These are phyloP conservation scores for Lasioglossum villosulum DNA, from an alignment of 2,888 invertebrate species.

Conservation along the genomic window DNA sequence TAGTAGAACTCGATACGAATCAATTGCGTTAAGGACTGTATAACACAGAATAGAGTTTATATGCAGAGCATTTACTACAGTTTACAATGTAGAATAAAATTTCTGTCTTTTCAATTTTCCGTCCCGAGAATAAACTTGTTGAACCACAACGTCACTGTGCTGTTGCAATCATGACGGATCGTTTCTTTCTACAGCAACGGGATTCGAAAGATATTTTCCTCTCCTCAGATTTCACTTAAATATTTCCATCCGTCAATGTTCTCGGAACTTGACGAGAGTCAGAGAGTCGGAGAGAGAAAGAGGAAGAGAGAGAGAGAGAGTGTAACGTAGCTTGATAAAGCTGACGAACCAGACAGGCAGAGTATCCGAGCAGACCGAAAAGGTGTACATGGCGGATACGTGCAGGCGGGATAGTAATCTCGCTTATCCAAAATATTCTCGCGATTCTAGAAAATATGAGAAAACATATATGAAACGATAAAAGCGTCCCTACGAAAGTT, in stretches of 20 bases:
- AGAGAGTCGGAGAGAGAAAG: too few species aligned
- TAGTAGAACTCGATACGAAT: too few species aligned
- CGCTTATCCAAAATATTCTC: neutral
- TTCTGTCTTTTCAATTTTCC: neutral
- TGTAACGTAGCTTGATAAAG: neutral
- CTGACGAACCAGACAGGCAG: neutral
- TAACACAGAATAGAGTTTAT: neutral
- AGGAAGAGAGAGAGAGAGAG: neutral
- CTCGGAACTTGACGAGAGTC: neutral
- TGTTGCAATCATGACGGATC: neutral
- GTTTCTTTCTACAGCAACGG: neutral
- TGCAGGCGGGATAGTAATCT: conserved; percentile 6
- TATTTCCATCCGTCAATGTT: neutral
- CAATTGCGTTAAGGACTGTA: neutral
- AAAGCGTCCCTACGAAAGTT: neutral
- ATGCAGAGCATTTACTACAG: neutral
- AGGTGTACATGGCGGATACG: neutral
- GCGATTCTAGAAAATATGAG: conserved; percentile 5
- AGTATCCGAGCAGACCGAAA: neutral
- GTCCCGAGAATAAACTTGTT: neutral
- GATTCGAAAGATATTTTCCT: neutral
- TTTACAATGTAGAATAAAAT: neutral
- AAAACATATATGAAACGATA: neutral
- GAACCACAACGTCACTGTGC: neutral
- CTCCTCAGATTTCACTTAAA: neutral